Evolutionary conservation across 2,797 vertebrate genomes (phyloP).

Genomic region (Pseudochirops cupreus): DNA sequence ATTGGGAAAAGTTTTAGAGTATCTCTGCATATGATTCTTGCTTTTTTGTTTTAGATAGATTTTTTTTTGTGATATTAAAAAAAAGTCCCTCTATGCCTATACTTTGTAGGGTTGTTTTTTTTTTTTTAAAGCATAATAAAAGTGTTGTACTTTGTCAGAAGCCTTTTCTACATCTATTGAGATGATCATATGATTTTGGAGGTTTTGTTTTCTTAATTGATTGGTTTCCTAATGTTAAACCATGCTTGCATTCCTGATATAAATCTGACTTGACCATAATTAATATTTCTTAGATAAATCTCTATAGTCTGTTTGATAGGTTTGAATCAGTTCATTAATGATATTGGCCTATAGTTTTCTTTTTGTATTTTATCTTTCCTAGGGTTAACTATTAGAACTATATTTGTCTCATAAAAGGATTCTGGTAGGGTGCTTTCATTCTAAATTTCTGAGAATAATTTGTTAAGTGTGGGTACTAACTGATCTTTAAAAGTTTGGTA

Average conservation of each 20-base stretch:
- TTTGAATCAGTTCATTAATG: background rate
- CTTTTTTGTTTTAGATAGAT: background rate
- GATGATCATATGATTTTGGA: background rate
- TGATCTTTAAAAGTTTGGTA: background rate
- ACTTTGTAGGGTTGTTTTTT: background rate
- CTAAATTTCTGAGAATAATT: background rate
- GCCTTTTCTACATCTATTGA: background rate
- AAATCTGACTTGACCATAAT: background rate
- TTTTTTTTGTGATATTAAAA: background rate
- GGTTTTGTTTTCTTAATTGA: background rate
- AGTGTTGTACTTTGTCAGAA: background rate
- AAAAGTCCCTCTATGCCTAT: background rate
- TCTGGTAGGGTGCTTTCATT: background rate
- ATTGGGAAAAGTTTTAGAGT: background rate
- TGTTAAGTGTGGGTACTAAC: background rate
- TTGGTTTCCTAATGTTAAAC: background rate
- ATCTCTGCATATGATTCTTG: background rate
- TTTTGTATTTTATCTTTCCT: background rate
- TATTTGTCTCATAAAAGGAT: background rate
- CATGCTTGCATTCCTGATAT: background rate
- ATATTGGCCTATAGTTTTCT: background rate
- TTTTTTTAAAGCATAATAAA: background rate
- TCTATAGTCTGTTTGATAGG: background rate
- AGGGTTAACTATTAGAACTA: background rate
- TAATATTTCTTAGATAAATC: background rate